Percentiles rank a stretch among this genome's conserved stretches.
Conservation (phyloP, 2,888 invertebrate genomes). For the Blastobasis lacticolella region DNA sequence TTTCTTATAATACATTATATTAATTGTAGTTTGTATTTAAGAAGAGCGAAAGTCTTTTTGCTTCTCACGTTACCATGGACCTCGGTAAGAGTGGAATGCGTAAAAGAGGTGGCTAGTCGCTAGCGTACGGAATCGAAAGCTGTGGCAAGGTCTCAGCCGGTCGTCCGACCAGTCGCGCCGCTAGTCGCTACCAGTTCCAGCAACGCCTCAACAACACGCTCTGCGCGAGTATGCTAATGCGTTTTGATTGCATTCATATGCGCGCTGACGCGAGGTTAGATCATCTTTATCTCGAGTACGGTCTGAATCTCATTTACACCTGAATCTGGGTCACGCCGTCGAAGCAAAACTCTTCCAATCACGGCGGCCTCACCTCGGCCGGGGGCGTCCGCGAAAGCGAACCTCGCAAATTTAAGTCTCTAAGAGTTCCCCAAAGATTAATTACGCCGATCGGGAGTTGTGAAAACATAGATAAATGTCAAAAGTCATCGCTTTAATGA, state of each 20-base stretch:
- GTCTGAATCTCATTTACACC: too few species aligned
- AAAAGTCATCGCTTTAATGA: too few species aligned
- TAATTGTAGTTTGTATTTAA: neutral
- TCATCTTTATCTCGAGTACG: too few species aligned
- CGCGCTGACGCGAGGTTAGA: neutral
- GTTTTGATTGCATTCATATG: neutral
- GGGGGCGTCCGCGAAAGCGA: too few species aligned
- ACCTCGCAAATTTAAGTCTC: too few species aligned
- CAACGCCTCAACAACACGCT: neutral
- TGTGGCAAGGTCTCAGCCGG: constrained; percentile 34
- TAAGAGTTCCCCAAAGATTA: too few species aligned
- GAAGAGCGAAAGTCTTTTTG: constrained; percentile 4
- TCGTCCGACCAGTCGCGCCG: constrained; percentile 29
- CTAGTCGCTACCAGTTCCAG: constrained; percentile 16
- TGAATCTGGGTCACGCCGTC: too few species aligned
- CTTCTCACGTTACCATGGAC: neutral
- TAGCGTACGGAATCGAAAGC: constrained; percentile 43
- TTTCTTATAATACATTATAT: too few species aligned
- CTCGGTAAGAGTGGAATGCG: constrained; percentile 25
- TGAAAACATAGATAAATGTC: too few species aligned
- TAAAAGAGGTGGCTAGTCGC: constrained; percentile 15
- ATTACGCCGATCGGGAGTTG: too few species aligned
- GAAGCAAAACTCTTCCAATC: neutral
- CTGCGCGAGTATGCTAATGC: constrained; percentile 1
- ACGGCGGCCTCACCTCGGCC: too few species aligned